Evolutionary conservation across 2,888 invertebrate genomes (phyloP), one percentile per base, ranked within the genome.

Genomic region (Drosophila macrospina): DNA sequence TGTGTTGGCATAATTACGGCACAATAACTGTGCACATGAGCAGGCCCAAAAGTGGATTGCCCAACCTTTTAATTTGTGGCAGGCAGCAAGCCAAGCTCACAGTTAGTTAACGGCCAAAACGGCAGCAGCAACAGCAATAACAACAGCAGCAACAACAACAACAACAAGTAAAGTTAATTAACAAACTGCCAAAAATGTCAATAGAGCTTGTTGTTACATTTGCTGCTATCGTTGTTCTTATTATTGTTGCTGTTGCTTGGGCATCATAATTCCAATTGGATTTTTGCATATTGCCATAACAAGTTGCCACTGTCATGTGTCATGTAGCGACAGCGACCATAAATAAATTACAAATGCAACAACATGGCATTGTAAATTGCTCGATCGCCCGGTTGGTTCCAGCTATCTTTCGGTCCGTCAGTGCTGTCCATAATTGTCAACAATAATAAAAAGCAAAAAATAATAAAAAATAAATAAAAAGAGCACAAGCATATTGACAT

Each of bases 141-240:
- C 8, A 0, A 7, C 64, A 60, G 45, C 55, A 56, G 32, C 48
- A 61, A 20, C 69, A 60, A 41, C 74, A 74, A 60, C 79, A 83
- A 78, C 80, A 78, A 77, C 82, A 72, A 63, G 69, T 74, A 86
- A 89, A 90, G 91, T 91, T 91, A 91, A 91, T 91, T 91, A 91
- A 91, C 91, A 81, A 90, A 90, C 89, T 90, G 90, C 90, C 90
- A 90, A 91, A 90, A 91, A 89, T 85, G 85, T 88, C 88, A 87
- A 85, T 83, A 72, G 54, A 72, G 66, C 68, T 68, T 69, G 70
- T 60, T 69, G 69, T 55, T 54, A 59, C 50, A 42, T 13, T 52
- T 52, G 52, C 20, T 64, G 61, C 47, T 57, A 57, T 56, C 42
- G 65, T 48, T 55, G 56, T 61, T 52, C 64, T 65, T 56, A 54